Conservation (phyloP, 2,888 invertebrate genomes). For the Pristionchus entomophagus region DNA sequence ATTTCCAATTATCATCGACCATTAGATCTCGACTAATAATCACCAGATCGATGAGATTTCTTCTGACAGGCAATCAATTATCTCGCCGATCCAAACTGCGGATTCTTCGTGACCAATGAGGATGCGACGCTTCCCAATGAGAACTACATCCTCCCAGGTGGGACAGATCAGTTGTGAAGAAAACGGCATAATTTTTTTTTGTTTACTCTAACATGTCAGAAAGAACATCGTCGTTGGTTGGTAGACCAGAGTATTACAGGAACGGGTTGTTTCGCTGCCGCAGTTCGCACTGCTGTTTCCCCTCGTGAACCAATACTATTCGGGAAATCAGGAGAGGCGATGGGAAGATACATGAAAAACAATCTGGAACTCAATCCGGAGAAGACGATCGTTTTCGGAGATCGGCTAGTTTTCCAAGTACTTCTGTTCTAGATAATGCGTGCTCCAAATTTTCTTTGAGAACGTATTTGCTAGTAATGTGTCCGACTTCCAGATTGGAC, state of each 20-base stretch:
- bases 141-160: background rate
- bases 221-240: no score
- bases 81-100: constrained; percentile 84
- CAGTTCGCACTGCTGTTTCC: constrained; percentile 88
- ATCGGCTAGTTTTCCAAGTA: constrained; percentile 82
- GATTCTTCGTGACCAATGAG: constrained; percentile 93
- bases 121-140: constrained; percentile 87
- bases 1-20: no score
- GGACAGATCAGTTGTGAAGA: no score
- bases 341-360: constrained; percentile 75
- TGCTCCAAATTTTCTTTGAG: no score
- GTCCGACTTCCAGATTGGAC: constrained; percentile 87
- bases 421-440: no score
- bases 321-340: constrained; percentile 87
- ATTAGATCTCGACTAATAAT: no score
- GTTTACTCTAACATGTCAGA: no score
- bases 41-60: no score
- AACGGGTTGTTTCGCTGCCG: constrained; percentile 83
- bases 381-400: constrained; percentile 92
- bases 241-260: no score
- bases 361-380: constrained; percentile 86
- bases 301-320: constrained; percentile 85
- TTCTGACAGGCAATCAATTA: constrained; percentile 90
- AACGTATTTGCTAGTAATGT: no score
- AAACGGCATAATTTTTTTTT: no score